Percentiles rank a stretch among this genome's conserved stretches.
phyloP scores from a whole-genome alignment of 2,113 vertebrate species.

The Girardinichthys multiradiatus region DNA sequence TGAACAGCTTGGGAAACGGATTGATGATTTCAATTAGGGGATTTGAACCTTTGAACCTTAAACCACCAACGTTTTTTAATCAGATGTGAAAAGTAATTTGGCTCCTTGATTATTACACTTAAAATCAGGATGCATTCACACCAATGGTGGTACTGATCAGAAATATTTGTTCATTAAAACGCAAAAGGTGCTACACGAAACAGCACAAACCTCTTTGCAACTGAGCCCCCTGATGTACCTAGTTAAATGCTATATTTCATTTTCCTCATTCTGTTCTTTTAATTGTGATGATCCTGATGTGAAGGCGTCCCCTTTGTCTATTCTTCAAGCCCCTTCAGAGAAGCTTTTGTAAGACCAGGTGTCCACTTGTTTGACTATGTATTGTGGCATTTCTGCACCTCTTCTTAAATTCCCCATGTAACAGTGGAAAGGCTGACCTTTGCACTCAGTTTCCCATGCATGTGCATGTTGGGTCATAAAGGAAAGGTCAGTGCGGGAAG shows the following conservation, averaged over 20 bases:
- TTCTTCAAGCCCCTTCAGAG: neutral
- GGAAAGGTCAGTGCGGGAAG: conserved; percentile 16
- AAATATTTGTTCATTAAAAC: neutral
- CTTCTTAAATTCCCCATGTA: neutral
- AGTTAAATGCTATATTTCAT: too few species aligned
- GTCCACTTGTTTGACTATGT: neutral
- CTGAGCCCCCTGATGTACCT: too few species aligned
- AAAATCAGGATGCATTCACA: neutral
- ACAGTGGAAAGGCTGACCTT: conserved; percentile 5
- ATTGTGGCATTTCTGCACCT: conserved; percentile 1
- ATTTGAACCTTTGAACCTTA: neutral
- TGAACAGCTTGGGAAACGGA: too few species aligned
- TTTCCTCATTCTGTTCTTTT: neutral
- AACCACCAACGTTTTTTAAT: neutral
- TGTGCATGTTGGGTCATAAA: neutral
- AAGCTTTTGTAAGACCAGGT: neutral
- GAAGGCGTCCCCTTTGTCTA: neutral
- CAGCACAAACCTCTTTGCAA: too few species aligned
- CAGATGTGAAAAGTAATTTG: neutral
- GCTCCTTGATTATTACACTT: neutral
- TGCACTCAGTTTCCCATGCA: neutral
- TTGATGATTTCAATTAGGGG: neutral
- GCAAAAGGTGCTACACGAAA: too few species aligned
- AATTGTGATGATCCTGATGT: neutral
- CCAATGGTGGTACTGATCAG: neutral